phyloP scores from a whole-genome alignment of 2,888 invertebrate genomes.

The Cheilosia pagana region DNA sequence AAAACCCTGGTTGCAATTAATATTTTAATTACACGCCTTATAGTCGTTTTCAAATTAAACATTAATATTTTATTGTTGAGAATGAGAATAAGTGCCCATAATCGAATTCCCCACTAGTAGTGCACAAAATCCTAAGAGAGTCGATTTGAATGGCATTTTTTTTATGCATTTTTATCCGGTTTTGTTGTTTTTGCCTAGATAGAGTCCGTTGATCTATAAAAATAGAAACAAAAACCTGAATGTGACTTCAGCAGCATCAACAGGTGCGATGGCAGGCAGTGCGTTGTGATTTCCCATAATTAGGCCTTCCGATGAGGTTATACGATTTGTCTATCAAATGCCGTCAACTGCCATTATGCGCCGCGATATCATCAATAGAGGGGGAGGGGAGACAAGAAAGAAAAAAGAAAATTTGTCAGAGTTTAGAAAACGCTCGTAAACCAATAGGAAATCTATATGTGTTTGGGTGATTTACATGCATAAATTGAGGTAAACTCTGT shows the following conservation, averaged over 20 bases:
- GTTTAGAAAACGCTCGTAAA: background rate
- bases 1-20: no score
- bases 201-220: conserved; percentile 54
- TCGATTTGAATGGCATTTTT: conserved; percentile 43
- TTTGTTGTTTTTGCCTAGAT: conserved; percentile 50
- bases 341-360: background rate
- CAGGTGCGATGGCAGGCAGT: conserved; percentile 7
- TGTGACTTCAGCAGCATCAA: conserved; percentile 16
- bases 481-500: conserved; percentile 4
- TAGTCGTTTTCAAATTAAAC: background rate
- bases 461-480: background rate
- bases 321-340: conserved; percentile 29
- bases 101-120: background rate
- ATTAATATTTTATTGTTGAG: background rate
- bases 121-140: background rate
- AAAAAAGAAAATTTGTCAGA: background rate
- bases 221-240: conserved; percentile 42
- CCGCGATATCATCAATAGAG: background rate
- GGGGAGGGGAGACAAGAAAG: background rate
- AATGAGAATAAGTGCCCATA: background rate
- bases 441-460: background rate
- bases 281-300: conserved; percentile 50
- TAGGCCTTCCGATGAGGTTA: conserved; percentile 34
- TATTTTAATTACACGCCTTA: no score
- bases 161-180: conserved; percentile 59